These are phyloP conservation scores for Anolis carolinensis DNA, from an alignment of 2,113 vertebrate species.

Conservation along the genomic window DNA sequence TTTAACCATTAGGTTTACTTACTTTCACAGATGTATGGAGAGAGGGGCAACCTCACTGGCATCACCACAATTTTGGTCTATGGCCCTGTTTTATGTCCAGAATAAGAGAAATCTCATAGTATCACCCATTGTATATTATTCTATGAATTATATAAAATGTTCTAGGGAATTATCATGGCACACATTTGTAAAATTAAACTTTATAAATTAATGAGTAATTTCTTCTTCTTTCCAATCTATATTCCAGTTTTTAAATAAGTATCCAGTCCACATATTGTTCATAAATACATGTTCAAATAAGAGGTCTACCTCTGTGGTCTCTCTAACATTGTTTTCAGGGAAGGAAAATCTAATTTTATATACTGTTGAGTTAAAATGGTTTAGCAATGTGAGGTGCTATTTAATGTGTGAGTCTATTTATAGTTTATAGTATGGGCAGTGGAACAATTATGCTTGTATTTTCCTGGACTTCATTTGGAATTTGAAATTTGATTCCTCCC, in stretches of 20 bases:
- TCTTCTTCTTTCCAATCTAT: no score
- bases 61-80: neutral
- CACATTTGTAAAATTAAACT: no score
- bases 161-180: no score
- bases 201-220: no score
- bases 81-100: no score
- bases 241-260: no score
- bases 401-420: slow-evolving; percentile 37
- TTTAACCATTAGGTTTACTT: neutral
- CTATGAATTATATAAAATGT: no score
- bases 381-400: slow-evolving; percentile 19
- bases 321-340: neutral
- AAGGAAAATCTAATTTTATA: neutral
- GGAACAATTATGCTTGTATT: slow-evolving; percentile 39
- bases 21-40: neutral
- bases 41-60: neutral
- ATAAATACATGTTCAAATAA: no score
- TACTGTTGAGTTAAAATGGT: no score
- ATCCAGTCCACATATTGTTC: no score
- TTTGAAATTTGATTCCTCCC: slow-evolving; percentile 53
- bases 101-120: no score
- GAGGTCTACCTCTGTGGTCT: neutral
- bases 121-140: no score
- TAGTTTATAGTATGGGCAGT: slow-evolving; percentile 5
- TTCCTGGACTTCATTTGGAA: slow-evolving; percentile 38